A percentile compares a stretch with the other conserved stretches of the same genome.
Evolutionary conservation across 1,140 invertebrate genomes (phyloP).

Genomic region (Chrysoperla carnea): DNA sequence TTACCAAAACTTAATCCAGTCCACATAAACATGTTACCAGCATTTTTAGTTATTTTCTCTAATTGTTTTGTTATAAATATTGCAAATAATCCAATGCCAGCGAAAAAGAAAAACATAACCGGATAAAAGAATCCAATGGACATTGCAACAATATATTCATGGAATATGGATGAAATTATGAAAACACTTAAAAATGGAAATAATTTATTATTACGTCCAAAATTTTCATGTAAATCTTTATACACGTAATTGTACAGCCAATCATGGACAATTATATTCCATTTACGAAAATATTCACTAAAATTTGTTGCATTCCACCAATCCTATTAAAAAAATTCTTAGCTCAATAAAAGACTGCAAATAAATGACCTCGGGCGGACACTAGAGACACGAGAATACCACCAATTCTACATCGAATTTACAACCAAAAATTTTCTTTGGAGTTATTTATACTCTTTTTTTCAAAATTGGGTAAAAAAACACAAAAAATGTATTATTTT

Average conservation of each 20-base stretch:
- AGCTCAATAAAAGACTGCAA: no score
- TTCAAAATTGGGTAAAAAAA: no score
- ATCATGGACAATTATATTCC: conserved; percentile 85
- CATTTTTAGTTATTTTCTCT: conserved; percentile 20
- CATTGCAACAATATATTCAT: conserved; percentile 70
- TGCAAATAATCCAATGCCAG: conserved; percentile 29
- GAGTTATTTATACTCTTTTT: no score
- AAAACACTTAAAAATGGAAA: conserved; percentile 33
- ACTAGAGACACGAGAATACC: no score
- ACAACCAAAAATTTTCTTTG: no score
- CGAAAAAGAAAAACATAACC: conserved; percentile 56
- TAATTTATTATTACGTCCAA: conserved; percentile 24
- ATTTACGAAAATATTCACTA: conserved; percentile 66
- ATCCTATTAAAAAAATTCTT: conserved; percentile 41
- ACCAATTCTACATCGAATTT: no score
- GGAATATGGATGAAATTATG: conserved; percentile 49
- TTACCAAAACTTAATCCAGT: conserved; percentile 55
- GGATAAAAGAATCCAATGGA: conserved; percentile 76
- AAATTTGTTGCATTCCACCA: conserved; percentile 85
- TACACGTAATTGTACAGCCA: conserved; percentile 87
- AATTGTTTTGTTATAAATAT: conserved; percentile 34
- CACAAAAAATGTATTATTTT: no score
- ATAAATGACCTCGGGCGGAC: no score
- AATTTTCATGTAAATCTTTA: conserved; percentile 48
- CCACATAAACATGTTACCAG: conserved; percentile 73